Base-by-base conservation (phyloP, 2,888 invertebrate genomes). In the Heteromurus nitidus region DNA sequence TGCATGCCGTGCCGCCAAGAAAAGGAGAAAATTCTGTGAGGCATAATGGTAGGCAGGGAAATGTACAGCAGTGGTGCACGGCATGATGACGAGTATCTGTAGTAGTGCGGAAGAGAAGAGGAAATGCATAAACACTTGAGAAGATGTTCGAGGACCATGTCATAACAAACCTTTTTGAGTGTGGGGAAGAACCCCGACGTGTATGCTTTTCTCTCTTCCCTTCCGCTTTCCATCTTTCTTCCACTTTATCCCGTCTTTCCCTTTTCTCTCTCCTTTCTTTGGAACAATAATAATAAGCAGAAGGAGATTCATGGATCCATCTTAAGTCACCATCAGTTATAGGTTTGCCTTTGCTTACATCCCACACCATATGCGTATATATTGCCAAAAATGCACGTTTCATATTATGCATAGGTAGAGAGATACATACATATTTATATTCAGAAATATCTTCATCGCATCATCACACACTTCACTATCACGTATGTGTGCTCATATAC, bases 61-160 rank as follows among this genome's bases (percentile, higher is more conserved):
- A 76, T 3, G 47, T 5, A 47, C 47, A 47, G 11, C 11, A 36
- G 76, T 20, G 20, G 26, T 42, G 53, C 70, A 62, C 80, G 73
- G 80, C 73, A n/a, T 80, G 80, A 73, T 18, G 55, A 24, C n/a
- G 36, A 50, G 58, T n/a, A n/a, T n/a, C n/a, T n/a, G n/a, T n/a
- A n/a, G n/a, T n/a, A n/a, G n/a, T n/a, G n/a, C n/a, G n/a, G n/a
- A n/a, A 28, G 68, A 42, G 36, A 65, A 53, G 68, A 80, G 80
- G 80, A 80, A 80, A 80, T 80, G 74, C 80, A 80, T 73, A 80
- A 80, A 74, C 80, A 80, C 80, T 80, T 74, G 80, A 74, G 68
- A n/a, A 80, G 74, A 60, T 68, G 68, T 74, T 73, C 62, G 68
- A 69, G 62, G 68, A 53, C 65, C 31, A 18, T 47, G 60, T 73